phyloP scores from a whole-genome alignment of 2,797 vertebrate species.

The Chelon labrosus region DNA sequence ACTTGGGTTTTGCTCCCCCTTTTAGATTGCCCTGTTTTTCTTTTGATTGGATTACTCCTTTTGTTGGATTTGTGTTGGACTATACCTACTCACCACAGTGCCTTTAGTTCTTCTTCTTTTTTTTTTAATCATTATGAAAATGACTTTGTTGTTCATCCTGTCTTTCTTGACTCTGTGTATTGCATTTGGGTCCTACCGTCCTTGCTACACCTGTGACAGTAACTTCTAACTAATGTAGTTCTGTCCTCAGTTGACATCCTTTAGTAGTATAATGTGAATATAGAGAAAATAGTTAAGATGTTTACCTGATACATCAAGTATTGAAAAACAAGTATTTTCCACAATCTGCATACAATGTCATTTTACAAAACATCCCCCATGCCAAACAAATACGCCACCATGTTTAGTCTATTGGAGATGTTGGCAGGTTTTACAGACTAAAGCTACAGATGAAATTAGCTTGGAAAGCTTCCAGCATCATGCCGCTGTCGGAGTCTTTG shows the following conservation, averaged over 20 bases:
- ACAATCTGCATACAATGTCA: background rate
- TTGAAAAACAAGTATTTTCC: background rate
- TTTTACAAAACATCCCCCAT: background rate
- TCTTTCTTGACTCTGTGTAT: too few species aligned
- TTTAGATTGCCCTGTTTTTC: too few species aligned
- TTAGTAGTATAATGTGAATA: background rate
- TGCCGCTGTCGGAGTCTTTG: background rate
- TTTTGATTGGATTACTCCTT: too few species aligned
- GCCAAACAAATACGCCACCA: slow-evolving; percentile 1
- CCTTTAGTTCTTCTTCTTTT: too few species aligned
- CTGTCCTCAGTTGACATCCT: background rate
- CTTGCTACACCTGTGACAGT: too few species aligned
- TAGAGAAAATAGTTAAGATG: background rate
- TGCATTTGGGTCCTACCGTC: too few species aligned
- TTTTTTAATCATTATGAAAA: too few species aligned
- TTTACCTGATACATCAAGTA: slow-evolving; percentile 3
- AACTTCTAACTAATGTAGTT: too few species aligned
- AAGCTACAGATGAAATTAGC: slow-evolving; percentile 23
- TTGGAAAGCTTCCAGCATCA: slow-evolving; percentile 19
- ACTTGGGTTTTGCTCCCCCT: too few species aligned
- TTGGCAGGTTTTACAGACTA: slow-evolving; percentile 25
- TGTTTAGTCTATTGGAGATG: slow-evolving; percentile 18
- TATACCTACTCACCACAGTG: too few species aligned
- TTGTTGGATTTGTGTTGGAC: too few species aligned
- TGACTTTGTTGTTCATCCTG: too few species aligned